phyloP scores from a whole-genome alignment of 2,797 vertebrate species.

The Gadopsis bispinosus region DNA sequence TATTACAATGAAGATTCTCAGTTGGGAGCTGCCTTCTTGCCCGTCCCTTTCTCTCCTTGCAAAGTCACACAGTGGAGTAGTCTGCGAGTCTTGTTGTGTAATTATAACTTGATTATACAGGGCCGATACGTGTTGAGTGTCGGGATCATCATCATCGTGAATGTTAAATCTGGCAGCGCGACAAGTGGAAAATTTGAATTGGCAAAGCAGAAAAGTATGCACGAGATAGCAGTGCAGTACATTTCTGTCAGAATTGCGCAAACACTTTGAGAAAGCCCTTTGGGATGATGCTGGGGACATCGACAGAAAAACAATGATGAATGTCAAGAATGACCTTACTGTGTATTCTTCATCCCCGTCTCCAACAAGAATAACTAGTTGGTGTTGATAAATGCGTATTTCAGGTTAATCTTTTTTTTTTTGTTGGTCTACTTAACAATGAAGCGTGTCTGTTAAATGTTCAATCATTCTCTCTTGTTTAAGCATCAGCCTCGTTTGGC shows the following conservation, averaged over 20 bases:
- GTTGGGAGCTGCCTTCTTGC: background rate
- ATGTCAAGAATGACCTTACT: too few species aligned
- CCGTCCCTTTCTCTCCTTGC: background rate
- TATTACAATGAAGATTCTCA: background rate
- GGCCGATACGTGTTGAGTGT: background rate
- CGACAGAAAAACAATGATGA: too few species aligned
- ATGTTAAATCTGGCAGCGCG: slow-evolving; percentile 2
- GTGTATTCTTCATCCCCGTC: background rate
- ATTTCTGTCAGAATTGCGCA: background rate
- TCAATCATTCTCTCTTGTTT: background rate
- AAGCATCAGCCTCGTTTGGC: background rate
- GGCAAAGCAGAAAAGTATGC: background rate
- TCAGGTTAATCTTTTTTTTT: background rate
- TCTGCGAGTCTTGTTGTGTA: slow-evolving; percentile 2
- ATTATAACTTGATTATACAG: background rate
- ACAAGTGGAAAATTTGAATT: background rate
- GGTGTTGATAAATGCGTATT: background rate
- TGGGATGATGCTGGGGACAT: background rate
- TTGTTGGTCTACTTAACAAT: too few species aligned
- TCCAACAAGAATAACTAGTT: background rate
- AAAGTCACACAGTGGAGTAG: background rate
- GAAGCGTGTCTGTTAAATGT: too few species aligned
- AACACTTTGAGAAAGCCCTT: background rate
- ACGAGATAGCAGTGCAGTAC: background rate
- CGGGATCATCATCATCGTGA: slow-evolving; percentile 10